phyloP scores from a whole-genome alignment of 2,797 vertebrate genomes.

The Diglossa cyanea region DNA sequence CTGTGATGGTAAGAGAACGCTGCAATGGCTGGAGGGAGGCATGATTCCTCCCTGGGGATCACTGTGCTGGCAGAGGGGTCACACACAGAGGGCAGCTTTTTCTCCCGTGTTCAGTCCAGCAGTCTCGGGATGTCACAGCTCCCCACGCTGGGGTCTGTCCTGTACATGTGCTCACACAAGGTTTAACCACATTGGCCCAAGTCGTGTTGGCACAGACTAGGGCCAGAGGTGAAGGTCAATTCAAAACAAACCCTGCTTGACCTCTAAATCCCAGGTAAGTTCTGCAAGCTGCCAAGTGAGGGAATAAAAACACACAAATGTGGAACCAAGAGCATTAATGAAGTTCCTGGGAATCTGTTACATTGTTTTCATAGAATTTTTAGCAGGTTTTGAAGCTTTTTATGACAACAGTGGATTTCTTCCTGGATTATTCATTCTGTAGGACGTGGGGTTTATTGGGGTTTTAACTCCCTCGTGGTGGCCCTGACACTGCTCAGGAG shows the following conservation, averaged over 20 bases:
- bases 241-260: background rate
- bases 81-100: background rate
- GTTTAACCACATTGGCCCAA: background rate
- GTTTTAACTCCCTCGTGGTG: background rate
- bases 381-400: background rate
- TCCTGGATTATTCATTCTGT: background rate
- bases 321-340: background rate
- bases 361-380: background rate
- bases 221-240: background rate
- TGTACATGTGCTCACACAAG: background rate
- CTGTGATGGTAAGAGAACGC: constrained; percentile 81
- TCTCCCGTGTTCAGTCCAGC: background rate
- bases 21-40: fast-evolving
- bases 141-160: fast-evolving
- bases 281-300: background rate
- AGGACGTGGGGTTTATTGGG: background rate
- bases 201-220: background rate
- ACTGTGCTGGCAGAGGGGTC: background rate
- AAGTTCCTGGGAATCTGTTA: background rate
- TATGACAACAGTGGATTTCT: background rate
- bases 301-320: background rate
- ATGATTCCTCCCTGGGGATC: background rate
- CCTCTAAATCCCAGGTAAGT: background rate
- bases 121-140: fast-evolving
- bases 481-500: background rate